phyloP scores from a whole-genome alignment of 1,140 invertebrate species.

The Megathymus violae region DNA sequence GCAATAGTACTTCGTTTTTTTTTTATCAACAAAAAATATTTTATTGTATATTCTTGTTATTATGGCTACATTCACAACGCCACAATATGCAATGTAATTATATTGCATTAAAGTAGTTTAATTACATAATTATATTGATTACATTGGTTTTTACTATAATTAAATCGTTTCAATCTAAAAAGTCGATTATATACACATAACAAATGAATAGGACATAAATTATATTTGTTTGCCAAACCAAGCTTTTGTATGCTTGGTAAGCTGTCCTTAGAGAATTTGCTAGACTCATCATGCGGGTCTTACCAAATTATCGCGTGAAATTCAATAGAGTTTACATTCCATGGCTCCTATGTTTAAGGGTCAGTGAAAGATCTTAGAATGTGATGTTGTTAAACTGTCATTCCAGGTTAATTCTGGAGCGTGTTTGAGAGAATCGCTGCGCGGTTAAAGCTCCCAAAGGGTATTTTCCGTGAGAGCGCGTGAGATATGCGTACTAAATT shows the following conservation, averaged over 20 bases:
- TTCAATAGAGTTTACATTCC: conserved; percentile 2
- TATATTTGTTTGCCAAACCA: neutral
- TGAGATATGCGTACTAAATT: neutral
- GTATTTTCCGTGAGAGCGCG: conserved; percentile 13
- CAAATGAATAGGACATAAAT: neutral
- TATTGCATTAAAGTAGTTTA: no score
- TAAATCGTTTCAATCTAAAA: no score
- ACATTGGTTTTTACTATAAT: no score
- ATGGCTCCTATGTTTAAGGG: conserved; percentile 3
- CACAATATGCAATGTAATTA: no score
- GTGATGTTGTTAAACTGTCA: conserved; percentile 35
- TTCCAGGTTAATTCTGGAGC: conserved; percentile 37
- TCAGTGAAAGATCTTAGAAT: neutral
- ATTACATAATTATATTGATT: no score
- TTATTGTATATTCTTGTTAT: no score
- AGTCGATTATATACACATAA: neutral
- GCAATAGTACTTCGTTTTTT: no score
- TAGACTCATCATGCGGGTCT: neutral
- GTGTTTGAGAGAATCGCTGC: conserved; percentile 26
- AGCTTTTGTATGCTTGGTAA: neutral
- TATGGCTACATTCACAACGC: no score
- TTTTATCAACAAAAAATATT: no score
- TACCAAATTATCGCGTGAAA: neutral
- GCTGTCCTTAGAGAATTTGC: neutral
- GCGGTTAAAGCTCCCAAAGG: conserved; percentile 32